Percentiles rank a stretch among this genome's conserved stretches.
Evolutionary conservation across 2,113 vertebrate species (phyloP).

Genomic region (Albula goreensis): DNA sequence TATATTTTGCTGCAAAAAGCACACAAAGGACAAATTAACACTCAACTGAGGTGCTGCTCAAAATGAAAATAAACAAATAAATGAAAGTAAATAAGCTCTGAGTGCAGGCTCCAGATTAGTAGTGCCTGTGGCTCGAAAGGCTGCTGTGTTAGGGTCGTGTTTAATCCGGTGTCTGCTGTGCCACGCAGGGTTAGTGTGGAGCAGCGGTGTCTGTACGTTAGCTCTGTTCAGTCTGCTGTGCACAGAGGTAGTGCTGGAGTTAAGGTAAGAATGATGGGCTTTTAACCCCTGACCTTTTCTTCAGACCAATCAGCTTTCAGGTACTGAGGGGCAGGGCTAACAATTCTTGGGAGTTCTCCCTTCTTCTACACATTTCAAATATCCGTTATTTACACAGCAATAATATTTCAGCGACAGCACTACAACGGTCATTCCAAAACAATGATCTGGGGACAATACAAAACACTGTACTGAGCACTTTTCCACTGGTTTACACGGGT

Average conservation of each 20-base stretch:
- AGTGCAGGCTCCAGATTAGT: constrained; percentile 30
- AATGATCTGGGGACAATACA: too few species aligned
- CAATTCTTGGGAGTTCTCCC: neutral
- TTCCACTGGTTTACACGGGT: neutral
- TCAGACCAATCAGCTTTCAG: neutral
- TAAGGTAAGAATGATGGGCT: neutral
- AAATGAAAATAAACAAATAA: neutral
- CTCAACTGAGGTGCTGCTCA: neutral
- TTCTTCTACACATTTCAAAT: neutral
- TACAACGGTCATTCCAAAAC: neutral
- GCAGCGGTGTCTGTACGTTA: neutral
- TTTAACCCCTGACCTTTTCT: neutral
- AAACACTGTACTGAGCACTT: too few species aligned
- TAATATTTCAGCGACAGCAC: neutral
- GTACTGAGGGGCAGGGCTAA: neutral
- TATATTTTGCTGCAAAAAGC: constrained; percentile 4
- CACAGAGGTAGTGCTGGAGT: neutral
- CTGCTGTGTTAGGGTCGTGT: neutral
- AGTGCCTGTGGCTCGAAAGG: constrained; percentile 24
- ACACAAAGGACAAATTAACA: neutral
- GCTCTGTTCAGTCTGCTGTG: neutral
- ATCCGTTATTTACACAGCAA: neutral
- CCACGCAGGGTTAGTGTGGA: constrained; percentile 47
- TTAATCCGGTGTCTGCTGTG: neutral
- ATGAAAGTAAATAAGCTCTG: neutral